phyloP scores from a whole-genome alignment of 2,113 vertebrate genomes.

The Pseudopipra pipra region DNA sequence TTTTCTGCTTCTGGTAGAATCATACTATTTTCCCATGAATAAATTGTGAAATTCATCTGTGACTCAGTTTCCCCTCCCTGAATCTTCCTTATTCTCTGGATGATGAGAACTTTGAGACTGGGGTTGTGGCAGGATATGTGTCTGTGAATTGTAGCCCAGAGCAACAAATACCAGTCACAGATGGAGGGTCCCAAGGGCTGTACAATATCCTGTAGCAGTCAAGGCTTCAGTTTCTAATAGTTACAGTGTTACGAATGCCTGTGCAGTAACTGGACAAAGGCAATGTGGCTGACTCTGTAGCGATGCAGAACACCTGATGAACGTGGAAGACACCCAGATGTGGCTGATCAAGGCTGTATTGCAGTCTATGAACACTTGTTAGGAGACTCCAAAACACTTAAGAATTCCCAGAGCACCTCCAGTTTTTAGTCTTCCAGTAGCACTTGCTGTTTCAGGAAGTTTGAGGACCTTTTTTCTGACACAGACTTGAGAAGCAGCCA shows the following conservation, averaged over 20 bases:
- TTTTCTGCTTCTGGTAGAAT: not conserved
- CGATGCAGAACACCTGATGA: not conserved
- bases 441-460: not conserved
- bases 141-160: not conserved
- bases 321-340: not conserved
- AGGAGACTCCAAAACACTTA: not conserved
- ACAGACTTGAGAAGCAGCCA: not conserved
- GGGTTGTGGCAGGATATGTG: not conserved
- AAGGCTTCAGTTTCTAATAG: not conserved
- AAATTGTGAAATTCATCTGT: not conserved
- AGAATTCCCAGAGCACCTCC: not conserved
- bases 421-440: not conserved
- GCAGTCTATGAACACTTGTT: not conserved
- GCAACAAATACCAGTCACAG: not conserved
- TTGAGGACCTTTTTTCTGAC: not conserved
- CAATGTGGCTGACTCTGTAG: not conserved
- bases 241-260: not conserved
- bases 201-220: not conserved
- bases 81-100: not conserved
- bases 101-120: not conserved
- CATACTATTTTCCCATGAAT: not conserved
- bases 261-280: not conserved
- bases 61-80: not conserved
- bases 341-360: not conserved
- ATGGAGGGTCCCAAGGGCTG: not conserved